A percentile compares a stretch with the other conserved stretches of the same genome.
Conservation (phyloP, 2,888 invertebrate genomes). For the Proisotoma minuta region DNA sequence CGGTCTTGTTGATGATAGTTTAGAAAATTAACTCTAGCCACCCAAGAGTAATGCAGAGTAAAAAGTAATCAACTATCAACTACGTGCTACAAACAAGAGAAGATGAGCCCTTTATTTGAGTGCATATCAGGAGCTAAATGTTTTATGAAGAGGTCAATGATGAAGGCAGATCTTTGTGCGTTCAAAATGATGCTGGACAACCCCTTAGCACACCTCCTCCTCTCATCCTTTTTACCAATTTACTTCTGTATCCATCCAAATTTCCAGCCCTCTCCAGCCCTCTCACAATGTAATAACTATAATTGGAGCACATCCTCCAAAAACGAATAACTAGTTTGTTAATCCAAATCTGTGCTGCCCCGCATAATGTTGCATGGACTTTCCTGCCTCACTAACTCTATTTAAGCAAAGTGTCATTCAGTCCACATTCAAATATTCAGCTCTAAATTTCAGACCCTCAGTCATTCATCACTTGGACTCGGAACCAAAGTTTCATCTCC, state of each 20-base stretch:
- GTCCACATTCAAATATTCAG: background rate
- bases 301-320: conserved; percentile 20
- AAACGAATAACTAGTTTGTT: conserved; percentile 16
- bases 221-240: too few species aligned
- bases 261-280: conserved; percentile 13
- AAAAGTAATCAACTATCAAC: background rate
- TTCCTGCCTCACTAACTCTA: background rate
- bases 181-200: conserved; percentile 9
- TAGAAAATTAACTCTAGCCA: conserved; percentile 10
- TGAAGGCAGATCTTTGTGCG: conserved; percentile 2
- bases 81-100: background rate
- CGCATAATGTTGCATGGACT: background rate
- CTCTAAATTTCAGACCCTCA: background rate
- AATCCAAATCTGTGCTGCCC: conserved; percentile 15
- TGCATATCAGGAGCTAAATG: background rate
- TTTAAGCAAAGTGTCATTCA: background rate
- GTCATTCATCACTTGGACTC: conserved; percentile 4
- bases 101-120: background rate
- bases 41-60: conserved; percentile 1
- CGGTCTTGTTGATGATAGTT: background rate
- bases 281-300: conserved; percentile 16
- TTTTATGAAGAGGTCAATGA: conserved; percentile 10
- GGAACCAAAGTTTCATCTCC: background rate
- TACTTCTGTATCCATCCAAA: too few species aligned
- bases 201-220: background rate